Base-by-base conservation (phyloP, 2,888 invertebrate species). In the Thecocarcelia acutangulata region DNA sequence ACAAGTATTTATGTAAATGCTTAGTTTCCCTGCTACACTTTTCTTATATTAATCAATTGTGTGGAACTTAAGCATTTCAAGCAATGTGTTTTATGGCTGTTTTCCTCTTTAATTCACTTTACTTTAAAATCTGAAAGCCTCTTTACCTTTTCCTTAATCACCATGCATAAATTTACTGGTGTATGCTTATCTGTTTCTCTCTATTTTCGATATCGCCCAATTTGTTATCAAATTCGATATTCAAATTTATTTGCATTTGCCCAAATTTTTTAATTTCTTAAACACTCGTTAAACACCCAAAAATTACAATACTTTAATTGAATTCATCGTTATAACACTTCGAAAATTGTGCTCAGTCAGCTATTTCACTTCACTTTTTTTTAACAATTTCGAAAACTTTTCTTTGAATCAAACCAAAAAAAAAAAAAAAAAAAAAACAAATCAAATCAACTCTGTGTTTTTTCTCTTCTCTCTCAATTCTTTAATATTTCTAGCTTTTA, bases 401-500 rank as follows among this genome's bases (percentile, higher is more conserved):
- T 59, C 64, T 78, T 79, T 64, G 17, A 48, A 80, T 52, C 58
- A 78, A 76, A 50, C 73, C 15, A 64, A 68, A 76, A 68, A 3
- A n/a, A n/a, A n/a, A n/a, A n/a, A n/a, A n/a, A n/a, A 64, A 68
- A 76, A 68, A 3, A 3, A 50, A 59, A 37, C 58, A 68, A 82
- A 59, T 75, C 72, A 76, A 78, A 72, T 74, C 80, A 80, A 83
- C 79, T 83, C 64, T 81, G 76, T 83, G 64, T 76, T 78, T 81
- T 81, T 80, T 84, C 76, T 84, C 78, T 84, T 84, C 84, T 84
- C 82, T 85, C 84, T 85, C 75, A 80, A 85, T 84, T 85, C 84
- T 86, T 88, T 87, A 74, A 86, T 87, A 90, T 90, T 96, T 91
- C 94, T 87, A 96, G 96, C 96, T 92, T 96, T 96, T 94, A 96